These are phyloP conservation scores for Dasysyrphus tricinctus DNA, from an alignment of 2,888 invertebrate species.

Conservation along the genomic window DNA sequence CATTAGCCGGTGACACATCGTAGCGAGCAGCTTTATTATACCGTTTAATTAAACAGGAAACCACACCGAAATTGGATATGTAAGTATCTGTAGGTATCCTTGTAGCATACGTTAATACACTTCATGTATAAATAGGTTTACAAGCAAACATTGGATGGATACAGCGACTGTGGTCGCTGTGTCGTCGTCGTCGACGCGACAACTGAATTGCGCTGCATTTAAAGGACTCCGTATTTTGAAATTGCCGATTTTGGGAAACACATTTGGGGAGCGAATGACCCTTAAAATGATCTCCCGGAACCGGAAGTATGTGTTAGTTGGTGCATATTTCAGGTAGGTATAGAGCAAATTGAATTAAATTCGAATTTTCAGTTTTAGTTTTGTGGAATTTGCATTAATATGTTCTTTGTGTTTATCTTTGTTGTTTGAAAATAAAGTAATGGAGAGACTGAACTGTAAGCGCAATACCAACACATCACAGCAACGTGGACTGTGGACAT, in stretches of 20 bases:
- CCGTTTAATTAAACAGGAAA: slow-evolving; percentile 73
- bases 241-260: slow-evolving; percentile 60
- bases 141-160: neutral
- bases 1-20: slow-evolving; percentile 69
- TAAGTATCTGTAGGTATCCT: slow-evolving; percentile 25
- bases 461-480: neutral
- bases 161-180: neutral
- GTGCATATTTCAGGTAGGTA: slow-evolving; percentile 55
- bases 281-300: slow-evolving; percentile 61
- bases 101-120: neutral
- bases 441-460: too few relatives aligned
- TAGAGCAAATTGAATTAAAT: slow-evolving; percentile 61
- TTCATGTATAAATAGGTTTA: neutral
- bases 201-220: neutral
- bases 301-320: slow-evolving; percentile 48
- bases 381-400: slow-evolving; percentile 32
- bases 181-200: neutral
- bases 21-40: slow-evolving; percentile 72
- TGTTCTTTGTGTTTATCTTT: neutral
- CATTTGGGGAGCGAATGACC: slow-evolving; percentile 67
- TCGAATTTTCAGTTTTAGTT: slow-evolving; percentile 59
- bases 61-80: slow-evolving; percentile 57
- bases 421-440: neutral
- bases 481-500: neutral
- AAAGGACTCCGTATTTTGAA: slow-evolving; percentile 30